Percentiles rank a stretch among this genome's conserved stretches.
Evolutionary conservation across 2,797 vertebrate species (phyloP).

Genomic region (Falco novaeseelandiae): DNA sequence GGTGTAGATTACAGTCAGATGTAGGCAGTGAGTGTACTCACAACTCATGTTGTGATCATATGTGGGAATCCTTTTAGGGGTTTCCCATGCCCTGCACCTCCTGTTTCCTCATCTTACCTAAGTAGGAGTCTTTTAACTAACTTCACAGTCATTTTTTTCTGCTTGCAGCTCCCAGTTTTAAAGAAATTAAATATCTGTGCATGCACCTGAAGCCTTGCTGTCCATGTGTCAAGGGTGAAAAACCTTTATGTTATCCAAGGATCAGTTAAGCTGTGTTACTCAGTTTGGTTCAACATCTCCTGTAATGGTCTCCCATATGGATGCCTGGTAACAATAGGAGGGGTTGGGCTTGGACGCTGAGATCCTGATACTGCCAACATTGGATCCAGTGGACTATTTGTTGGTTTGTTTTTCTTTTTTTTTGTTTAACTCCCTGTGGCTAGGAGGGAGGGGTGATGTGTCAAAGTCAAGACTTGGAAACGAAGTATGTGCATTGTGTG

Average conservation of each 20-base stretch:
- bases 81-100: not conserved
- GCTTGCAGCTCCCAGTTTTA: not conserved
- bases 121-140: not conserved
- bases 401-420: not conserved
- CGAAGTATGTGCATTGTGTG: not conserved
- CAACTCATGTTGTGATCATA: not conserved
- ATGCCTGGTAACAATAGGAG: not conserved
- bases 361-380: not conserved
- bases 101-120: not conserved
- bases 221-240: accelerated
- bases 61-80: not conserved
- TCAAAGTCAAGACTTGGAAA: not conserved
- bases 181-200: not conserved
- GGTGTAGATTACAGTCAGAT: not conserved
- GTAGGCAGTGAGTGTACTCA: not conserved
- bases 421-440: not conserved
- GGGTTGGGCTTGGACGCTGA: not conserved
- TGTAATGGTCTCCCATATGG: not conserved
- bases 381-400: not conserved
- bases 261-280: not conserved
- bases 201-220: not conserved
- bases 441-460: not conserved
- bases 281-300: not conserved
- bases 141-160: not conserved
- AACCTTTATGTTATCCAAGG: not conserved